Percentiles rank a stretch among this genome's conserved stretches.
These are phyloP conservation scores for Nilaparvata lugens DNA, from an alignment of 1,140 invertebrate genomes.

Conservation along the genomic window DNA sequence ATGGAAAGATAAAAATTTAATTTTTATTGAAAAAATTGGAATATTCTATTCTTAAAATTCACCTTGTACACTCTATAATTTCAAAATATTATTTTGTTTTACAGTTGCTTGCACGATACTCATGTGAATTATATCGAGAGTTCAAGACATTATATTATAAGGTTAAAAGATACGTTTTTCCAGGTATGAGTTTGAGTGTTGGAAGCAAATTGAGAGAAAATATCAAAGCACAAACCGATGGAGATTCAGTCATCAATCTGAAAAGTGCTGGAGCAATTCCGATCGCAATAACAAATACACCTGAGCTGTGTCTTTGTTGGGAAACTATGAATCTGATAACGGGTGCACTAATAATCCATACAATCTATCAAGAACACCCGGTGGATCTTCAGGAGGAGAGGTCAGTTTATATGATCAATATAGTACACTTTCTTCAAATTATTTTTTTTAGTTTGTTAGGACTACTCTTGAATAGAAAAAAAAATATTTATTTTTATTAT, in stretches of 20 bases:
- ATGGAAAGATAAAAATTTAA: too few relatives aligned
- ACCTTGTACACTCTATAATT: too few relatives aligned
- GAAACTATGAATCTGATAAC: conserved; percentile 82
- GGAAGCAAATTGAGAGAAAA: conserved; percentile 41
- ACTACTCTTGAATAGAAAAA: too few relatives aligned
- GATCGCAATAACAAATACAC: conserved; percentile 80
- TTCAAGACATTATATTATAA: background rate
- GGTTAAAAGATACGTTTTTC: conserved; percentile 7
- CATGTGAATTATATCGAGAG: too few relatives aligned
- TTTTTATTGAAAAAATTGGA: too few relatives aligned
- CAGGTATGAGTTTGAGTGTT: conserved; percentile 43
- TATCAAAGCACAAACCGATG: conserved; percentile 55
- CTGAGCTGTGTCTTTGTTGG: conserved; percentile 84
- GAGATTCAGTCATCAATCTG: conserved; percentile 54
- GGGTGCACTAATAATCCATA: conserved; percentile 82
- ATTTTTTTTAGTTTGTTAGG: too few relatives aligned
- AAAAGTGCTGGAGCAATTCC: conserved; percentile 76
- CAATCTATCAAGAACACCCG: conserved; percentile 58
- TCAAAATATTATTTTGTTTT: too few relatives aligned
- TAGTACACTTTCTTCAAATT: too few relatives aligned
- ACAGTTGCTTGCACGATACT: too few relatives aligned
- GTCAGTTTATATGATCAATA: conserved; percentile 36
- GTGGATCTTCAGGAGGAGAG: conserved; percentile 72
- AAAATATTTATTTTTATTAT: too few relatives aligned
- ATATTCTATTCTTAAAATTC: too few relatives aligned